These are phyloP conservation scores for Penelope pileata DNA, from an alignment of 2,113 vertebrate genomes.

Conservation along the genomic window DNA sequence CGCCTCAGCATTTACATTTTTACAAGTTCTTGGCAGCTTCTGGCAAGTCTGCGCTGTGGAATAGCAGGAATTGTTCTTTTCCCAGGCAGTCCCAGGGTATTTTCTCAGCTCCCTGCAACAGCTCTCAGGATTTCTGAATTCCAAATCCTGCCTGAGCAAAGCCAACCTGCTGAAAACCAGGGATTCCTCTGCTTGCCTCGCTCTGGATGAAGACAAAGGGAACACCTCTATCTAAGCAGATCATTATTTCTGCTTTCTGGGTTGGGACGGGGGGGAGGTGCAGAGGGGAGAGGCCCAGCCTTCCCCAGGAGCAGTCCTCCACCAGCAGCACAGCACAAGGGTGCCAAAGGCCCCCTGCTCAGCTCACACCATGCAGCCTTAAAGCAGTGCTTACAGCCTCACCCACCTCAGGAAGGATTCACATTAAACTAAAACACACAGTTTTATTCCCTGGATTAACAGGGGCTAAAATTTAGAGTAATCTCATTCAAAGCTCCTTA, in stretches of 20 bases:
- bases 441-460: not conserved
- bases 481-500: not conserved
- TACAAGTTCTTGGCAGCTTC: not conserved
- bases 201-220: not conserved
- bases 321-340: not conserved
- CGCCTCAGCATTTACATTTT: not conserved
- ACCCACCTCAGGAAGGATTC: not conserved
- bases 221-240: not conserved
- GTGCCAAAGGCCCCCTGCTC: not conserved
- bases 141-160: not conserved
- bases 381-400: not conserved
- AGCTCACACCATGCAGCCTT: not conserved
- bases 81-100: not conserved
- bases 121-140: not conserved
- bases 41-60: not conserved
- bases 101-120: not conserved
- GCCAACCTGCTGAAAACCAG: not conserved
- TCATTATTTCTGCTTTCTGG: not conserved
- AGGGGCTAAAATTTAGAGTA: not conserved
- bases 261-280: fast-evolving
- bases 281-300: not conserved
- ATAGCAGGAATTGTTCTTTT: not conserved
- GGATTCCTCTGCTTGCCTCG: not conserved
- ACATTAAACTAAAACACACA: not conserved
- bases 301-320: not conserved